Evolutionary conservation across 1,140 invertebrate species (phyloP), one percentile per base, ranked within the genome.

Genomic region (Procambarus virginalis): DNA sequence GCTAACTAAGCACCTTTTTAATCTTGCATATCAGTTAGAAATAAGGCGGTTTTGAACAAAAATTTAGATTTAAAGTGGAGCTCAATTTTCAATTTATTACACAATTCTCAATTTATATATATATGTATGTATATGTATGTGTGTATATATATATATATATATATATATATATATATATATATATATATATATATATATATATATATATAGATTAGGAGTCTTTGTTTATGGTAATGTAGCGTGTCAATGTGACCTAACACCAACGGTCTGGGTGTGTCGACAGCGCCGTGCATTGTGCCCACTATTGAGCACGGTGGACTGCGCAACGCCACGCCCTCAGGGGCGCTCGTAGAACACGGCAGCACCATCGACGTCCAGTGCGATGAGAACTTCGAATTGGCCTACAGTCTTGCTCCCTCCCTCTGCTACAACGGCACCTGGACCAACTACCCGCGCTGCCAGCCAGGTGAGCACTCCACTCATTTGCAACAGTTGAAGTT

Each of bases 381-480:
- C 93, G 96, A 97, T 85, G 94, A 96, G 85, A 96, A 98, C 92
- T 98, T 98, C 92, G 98, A 99, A 93, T 97, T 98, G 79, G 93
- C 93, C 22, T 95, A 96, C 8, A 96, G 96, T 9, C 96, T 96
- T 92, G 95, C 95, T 76, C 95, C 96, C 0, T 96, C 96, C 0
- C 96, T 97, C 0, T 99, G 99, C 93, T 97, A 98, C 93, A 99
- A 99, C 93, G 98, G 98, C 10, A 98, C 98, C 0, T 99, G 98
- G 98, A 97, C 97, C 0, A 96, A 98, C 92, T 97, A 99, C 91
- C 99, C 98, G 0, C 95, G 96, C 78, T 99, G 98, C 94, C 96
- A 96, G 81, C 98, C 98, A 51, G 97, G 97, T 92, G 95, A 94
- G 92, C 17, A 55, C 51, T 12, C 12, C 2, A 34, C 34, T 34